phyloP scores from a whole-genome alignment of 1,140 invertebrate genomes.

The Tetraneura akinire region DNA sequence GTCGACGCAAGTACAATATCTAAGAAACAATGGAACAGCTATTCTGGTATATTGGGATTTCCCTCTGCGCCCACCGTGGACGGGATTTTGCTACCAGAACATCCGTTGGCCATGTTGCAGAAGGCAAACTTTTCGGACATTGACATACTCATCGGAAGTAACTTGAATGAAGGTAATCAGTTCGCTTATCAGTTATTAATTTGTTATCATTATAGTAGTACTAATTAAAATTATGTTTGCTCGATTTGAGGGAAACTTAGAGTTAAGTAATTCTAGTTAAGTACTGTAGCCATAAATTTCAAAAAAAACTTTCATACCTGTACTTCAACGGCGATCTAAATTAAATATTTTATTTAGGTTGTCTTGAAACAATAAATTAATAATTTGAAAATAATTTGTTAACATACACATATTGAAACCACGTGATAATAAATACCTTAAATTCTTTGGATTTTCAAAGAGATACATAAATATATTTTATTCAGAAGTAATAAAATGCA shows the following conservation, averaged over 20 bases:
- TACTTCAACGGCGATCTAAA: not conserved
- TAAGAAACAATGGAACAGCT: constrained; percentile 87
- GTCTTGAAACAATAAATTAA: too few species aligned
- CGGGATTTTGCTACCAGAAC: constrained; percentile 78
- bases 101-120: constrained; percentile 78
- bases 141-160: constrained; percentile 84
- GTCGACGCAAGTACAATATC: constrained; percentile 83
- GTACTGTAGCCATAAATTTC: too few species aligned
- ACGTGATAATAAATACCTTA: too few species aligned
- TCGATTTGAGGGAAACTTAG: too few species aligned
- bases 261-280: too few species aligned
- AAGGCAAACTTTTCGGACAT: constrained; percentile 77
- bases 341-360: too few species aligned
- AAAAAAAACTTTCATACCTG: too few species aligned
- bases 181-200: not conserved
- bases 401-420: too few species aligned
- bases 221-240: too few species aligned
- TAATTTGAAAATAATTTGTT: too few species aligned
- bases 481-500: not conserved
- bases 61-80: constrained; percentile 86
- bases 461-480: not conserved
- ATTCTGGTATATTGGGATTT: constrained; percentile 83
- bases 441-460: not conserved
- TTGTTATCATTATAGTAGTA: too few species aligned
- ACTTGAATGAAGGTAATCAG: constrained; percentile 80